Evolutionary conservation across 2,113 vertebrate species (phyloP).

Genomic region (Xerus inauris): DNA sequence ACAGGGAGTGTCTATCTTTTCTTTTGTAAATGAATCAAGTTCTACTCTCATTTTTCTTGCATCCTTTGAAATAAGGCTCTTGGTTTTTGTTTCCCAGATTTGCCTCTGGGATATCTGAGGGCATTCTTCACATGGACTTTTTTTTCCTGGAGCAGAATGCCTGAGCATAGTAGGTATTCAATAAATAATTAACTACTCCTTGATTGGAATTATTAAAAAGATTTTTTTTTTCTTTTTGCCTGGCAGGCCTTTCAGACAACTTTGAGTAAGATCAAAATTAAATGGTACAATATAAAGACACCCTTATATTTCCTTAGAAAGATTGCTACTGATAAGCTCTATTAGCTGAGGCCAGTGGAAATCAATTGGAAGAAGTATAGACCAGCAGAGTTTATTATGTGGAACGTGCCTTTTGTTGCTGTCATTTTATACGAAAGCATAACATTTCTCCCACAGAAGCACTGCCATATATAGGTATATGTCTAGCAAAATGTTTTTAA

Average conservation of each 20-base stretch:
- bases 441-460: background rate
- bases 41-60: background rate
- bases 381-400: slow-evolving; percentile 28
- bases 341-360: slow-evolving; percentile 42
- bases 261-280: slow-evolving; percentile 33
- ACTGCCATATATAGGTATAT: background rate
- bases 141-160: background rate
- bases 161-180: background rate
- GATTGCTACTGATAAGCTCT: background rate
- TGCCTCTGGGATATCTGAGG: background rate
- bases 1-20: background rate
- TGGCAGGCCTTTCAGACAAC: background rate
- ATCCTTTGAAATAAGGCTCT: background rate
- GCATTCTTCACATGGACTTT: background rate
- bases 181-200: slow-evolving; percentile 10
- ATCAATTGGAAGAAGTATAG: slow-evolving; percentile 37
- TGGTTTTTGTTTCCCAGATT: background rate
- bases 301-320: slow-evolving; percentile 9
- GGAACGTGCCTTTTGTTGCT: background rate
- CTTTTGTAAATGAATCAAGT: background rate
- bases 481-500: slow-evolving; percentile 25
- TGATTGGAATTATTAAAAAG: background rate
- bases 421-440: slow-evolving; percentile 41
- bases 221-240: background rate
- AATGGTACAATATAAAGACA: slow-evolving; percentile 13